phyloP scores from a whole-genome alignment of 2,888 invertebrate species.

The Coecobrya sp. region DNA sequence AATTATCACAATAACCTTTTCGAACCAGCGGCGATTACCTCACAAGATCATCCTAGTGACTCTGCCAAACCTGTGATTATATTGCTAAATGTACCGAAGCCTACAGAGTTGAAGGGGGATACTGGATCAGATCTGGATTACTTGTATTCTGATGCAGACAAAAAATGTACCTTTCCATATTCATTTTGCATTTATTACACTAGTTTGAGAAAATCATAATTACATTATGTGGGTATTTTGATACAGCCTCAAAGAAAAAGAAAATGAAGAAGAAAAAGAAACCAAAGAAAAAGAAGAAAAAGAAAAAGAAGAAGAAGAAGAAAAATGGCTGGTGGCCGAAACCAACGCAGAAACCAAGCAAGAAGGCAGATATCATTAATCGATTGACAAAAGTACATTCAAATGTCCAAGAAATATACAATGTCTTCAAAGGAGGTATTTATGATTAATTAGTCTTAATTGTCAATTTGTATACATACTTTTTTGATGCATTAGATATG shows the following conservation, averaged over 20 bases:
- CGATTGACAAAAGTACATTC: slow-evolving; percentile 82
- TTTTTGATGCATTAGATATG: no score
- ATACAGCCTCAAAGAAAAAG: slow-evolving; percentile 59
- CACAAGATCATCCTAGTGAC: slow-evolving; percentile 24
- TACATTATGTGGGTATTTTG: background rate
- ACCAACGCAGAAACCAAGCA: slow-evolving; percentile 66
- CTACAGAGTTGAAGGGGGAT: slow-evolving; percentile 78
- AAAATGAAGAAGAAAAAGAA: slow-evolving; percentile 72
- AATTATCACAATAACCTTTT: slow-evolving; percentile 32
- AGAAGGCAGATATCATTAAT: slow-evolving; percentile 82
- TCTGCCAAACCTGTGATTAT: slow-evolving; percentile 71
- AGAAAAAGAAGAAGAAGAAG: slow-evolving; percentile 71
- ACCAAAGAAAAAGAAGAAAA: slow-evolving; percentile 74
- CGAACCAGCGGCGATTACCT: slow-evolving; percentile 23
- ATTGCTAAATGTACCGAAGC: slow-evolving; percentile 73
- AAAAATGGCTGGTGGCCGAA: slow-evolving; percentile 56
- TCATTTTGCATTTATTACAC: no score
- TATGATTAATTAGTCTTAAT: background rate
- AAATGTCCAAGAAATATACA: slow-evolving; percentile 79
- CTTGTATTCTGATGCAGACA: slow-evolving; percentile 58
- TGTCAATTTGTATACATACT: no score
- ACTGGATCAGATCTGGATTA: slow-evolving; percentile 75
- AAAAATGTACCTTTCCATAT: no score
- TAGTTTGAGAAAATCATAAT: background rate
- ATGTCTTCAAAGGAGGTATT: slow-evolving; percentile 82